Conservation (phyloP, 2,888 invertebrate genomes). For the Stictocephala bisonia region DNA sequence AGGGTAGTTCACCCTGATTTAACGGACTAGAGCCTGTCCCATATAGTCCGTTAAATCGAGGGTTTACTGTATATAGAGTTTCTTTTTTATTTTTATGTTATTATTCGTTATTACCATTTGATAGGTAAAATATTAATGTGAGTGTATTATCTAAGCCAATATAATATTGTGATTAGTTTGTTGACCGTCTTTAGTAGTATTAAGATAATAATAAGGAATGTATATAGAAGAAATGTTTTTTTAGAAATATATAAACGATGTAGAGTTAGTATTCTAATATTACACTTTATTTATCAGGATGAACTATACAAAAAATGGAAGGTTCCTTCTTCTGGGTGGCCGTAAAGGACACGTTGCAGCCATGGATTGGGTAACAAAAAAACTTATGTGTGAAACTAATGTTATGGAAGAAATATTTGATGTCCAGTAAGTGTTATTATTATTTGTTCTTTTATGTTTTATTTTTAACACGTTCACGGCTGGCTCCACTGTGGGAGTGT, state of each 20-base stretch:
- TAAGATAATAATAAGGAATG: not conserved
- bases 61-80: too few species aligned
- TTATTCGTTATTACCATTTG: too few species aligned
- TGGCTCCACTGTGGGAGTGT: too few species aligned
- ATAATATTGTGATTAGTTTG: too few species aligned
- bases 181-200: not conserved
- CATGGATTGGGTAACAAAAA: constrained; percentile 98
- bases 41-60: too few species aligned
- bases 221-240: not conserved
- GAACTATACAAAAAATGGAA: constrained; percentile 83
- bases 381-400: constrained; percentile 93
- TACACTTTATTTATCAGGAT: constrained; percentile 62
- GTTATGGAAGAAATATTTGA: constrained; percentile 96
- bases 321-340: constrained; percentile 88
- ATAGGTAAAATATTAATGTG: too few species aligned
- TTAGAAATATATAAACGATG: not conserved
- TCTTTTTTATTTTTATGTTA: too few species aligned
- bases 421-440: constrained; percentile 71
- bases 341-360: constrained; percentile 93
- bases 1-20: too few species aligned
- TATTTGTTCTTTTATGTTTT: too few species aligned
- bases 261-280: not conserved
- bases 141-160: too few species aligned
- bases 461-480: too few species aligned
- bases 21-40: too few species aligned